Base-by-base conservation (phyloP, 2,888 invertebrate genomes). In the Hemithea aestivaria region DNA sequence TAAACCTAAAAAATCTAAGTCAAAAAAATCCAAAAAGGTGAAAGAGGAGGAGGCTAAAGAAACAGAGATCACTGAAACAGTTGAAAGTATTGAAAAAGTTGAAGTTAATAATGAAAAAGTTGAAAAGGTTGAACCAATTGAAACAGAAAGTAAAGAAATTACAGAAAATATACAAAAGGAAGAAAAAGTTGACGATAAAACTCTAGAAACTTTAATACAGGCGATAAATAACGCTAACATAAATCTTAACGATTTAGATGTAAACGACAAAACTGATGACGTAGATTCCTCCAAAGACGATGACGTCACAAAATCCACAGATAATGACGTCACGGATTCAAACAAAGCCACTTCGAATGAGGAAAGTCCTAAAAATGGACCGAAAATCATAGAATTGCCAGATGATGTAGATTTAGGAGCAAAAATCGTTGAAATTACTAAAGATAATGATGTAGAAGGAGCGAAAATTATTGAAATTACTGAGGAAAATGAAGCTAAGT, bases 1-100 rank as follows among this genome's bases (percentile, higher is more conserved):
- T 4, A 83, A 77, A 55, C 55, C 62, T 9, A 84, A 83, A 50
- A 83, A 83, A 51, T 69, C 76, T 0, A 84, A 83, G 53, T 76
- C 79, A 1, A 85, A 85, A 51, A 85, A 81, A 56, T 44, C 46
- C 1, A 84, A 66, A 44, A 79, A 76, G 48, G 57, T 26, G 51
- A 58, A 46, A 37, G 47, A 26, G 52, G 58, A 27, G 23, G 40
- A 32, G 5, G 31, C 32, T 0, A 69, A 65, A 42, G 70, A 66
- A 35, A 47, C 56, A 29, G 58, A 48, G 9, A 57, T 47, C 20
- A 31, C 26, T 7, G 20, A 11, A 10, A 2, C 3, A 25, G 12
- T 9, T 11, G 7, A 26, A 30, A 9, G 16, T 20, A 24, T 12
- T 10, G 9, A 23, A 7, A 46, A 42, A 24, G 20, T 31, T 1